These are phyloP conservation scores for Geotrupes spiniger DNA, from an alignment of 2,888 invertebrate species.

Conservation along the genomic window DNA sequence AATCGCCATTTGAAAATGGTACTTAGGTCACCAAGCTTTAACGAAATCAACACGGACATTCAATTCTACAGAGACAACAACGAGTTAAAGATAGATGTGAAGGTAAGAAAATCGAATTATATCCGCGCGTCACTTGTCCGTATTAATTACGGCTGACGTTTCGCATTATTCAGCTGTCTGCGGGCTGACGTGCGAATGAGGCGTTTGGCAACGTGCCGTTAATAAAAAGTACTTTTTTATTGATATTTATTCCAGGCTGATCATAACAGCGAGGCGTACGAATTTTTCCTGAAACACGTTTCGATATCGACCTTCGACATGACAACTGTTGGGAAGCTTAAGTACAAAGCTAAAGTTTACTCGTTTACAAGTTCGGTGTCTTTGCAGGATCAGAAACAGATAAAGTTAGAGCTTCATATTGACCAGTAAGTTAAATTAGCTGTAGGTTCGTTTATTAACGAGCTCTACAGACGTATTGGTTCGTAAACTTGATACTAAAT, in stretches of 20 bases:
- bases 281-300: slow-evolving; percentile 60
- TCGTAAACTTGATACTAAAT: slow-evolving; percentile 13
- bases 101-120: slow-evolving; percentile 48
- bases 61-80: slow-evolving; percentile 67
- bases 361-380: slow-evolving; percentile 65
- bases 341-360: slow-evolving; percentile 66
- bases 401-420: slow-evolving; percentile 71
- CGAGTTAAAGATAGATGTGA: slow-evolving; percentile 65
- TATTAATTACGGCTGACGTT: slow-evolving; percentile 44
- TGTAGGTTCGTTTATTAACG: slow-evolving; percentile 9
- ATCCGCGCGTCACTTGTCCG: slow-evolving; percentile 35
- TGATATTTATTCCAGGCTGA: slow-evolving; percentile 53
- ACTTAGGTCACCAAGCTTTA: slow-evolving; percentile 70
- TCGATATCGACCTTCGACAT: slow-evolving; percentile 47
- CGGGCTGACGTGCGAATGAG: slow-evolving; percentile 25
- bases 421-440: slow-evolving; percentile 62
- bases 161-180: slow-evolving; percentile 44
- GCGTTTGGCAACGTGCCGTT: slow-evolving; percentile 21
- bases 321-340: slow-evolving; percentile 64
- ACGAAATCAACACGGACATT: slow-evolving; percentile 64
- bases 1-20: slow-evolving; percentile 62
- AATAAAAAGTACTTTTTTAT: slow-evolving; percentile 19
- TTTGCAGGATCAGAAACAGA: slow-evolving; percentile 62
- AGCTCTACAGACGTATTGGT: slow-evolving; percentile 5
- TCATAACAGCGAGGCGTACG: slow-evolving; percentile 65